Conservation (phyloP, 2,888 invertebrate species). For the Physocephala rufipes region DNA sequence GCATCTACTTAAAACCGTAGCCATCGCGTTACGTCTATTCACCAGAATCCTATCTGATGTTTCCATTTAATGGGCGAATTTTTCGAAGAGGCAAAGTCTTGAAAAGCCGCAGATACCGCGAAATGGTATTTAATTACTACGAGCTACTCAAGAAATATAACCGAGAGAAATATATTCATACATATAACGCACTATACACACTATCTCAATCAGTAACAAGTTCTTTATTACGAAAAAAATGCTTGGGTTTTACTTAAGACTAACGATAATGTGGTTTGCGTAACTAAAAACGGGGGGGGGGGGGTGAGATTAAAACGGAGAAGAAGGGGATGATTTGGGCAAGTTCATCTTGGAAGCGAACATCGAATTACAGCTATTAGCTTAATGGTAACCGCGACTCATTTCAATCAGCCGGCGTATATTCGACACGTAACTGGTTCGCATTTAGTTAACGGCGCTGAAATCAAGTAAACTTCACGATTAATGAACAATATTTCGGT, state of each 20-base stretch:
- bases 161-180: too few relatives aligned
- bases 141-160: slow-evolving; percentile 10
- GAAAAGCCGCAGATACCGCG: not conserved
- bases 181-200: not conserved
- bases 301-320: not conserved
- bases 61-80: not conserved
- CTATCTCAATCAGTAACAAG: not conserved
- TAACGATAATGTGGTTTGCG: too few relatives aligned
- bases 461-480: slow-evolving; percentile 42
- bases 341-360: not conserved
- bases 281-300: not conserved
- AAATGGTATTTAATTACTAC: not conserved
- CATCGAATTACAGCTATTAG: slow-evolving; percentile 61
- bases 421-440: not conserved
- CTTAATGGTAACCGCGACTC: slow-evolving; percentile 58
- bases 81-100: not conserved
- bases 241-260: not conserved
- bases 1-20: too few relatives aligned
- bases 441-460: slow-evolving; percentile 8
- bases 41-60: too few relatives aligned
- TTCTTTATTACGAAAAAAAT: not conserved
- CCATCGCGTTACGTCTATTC: too few relatives aligned
- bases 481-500: slow-evolving; percentile 43
- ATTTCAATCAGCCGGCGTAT: not conserved
- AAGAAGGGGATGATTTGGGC: not conserved